Evolutionary conservation across 2,888 invertebrate genomes (phyloP).

Genomic region (Busseola fusca): DNA sequence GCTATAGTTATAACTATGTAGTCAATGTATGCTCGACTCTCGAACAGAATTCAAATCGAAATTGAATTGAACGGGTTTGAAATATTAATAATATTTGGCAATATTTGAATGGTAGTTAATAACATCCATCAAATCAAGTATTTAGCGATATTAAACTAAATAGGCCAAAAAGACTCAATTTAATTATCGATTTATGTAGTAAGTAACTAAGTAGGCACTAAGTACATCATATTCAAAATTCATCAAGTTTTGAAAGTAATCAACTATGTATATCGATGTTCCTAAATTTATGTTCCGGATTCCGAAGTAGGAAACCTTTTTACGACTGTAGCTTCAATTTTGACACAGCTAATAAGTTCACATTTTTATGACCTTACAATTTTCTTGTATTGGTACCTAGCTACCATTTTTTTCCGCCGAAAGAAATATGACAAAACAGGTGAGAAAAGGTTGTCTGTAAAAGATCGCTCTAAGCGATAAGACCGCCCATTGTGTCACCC

Average conservation of each 20-base stretch:
- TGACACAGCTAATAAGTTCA: too few relatives aligned
- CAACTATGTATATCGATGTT: not conserved
- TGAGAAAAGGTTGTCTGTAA: too few relatives aligned
- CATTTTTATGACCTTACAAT: not conserved
- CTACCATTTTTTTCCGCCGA: too few relatives aligned
- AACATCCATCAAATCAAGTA: constrained; percentile 12
- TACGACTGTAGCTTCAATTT: not conserved
- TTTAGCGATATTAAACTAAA: constrained; percentile 16
- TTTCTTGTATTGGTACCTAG: too few relatives aligned
- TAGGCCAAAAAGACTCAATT: not conserved
- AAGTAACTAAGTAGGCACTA: not conserved
- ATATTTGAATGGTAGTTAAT: constrained; percentile 2
- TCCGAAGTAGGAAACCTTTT: not conserved
- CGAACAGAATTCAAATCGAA: too few relatives aligned
- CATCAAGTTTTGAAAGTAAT: not conserved
- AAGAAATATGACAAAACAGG: not conserved
- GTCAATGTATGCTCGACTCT: not conserved
- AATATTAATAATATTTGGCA: not conserved
- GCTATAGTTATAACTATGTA: not conserved
- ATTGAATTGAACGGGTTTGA: too few relatives aligned
- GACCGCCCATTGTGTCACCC: too few relatives aligned
- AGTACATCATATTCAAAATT: not conserved
- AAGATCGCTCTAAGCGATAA: too few relatives aligned
- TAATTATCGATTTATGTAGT: not conserved
- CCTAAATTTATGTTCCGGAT: not conserved